phyloP scores from a whole-genome alignment of 2,888 invertebrate genomes.

The Cheilosia variabilis region DNA sequence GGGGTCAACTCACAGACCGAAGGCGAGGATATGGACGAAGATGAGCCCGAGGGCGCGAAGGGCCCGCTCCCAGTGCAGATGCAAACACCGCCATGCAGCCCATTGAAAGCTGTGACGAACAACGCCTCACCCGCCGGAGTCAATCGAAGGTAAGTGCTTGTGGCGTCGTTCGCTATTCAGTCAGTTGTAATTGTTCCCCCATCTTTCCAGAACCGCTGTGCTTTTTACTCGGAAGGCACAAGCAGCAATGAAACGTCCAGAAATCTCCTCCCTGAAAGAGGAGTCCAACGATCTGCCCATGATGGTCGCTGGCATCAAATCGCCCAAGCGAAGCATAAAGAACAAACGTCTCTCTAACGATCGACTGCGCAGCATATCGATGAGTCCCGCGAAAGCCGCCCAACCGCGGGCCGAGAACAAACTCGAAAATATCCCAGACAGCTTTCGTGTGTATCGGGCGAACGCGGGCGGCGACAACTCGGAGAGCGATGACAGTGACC shows the following conservation, averaged over 20 bases:
- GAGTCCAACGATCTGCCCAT: slow-evolving; percentile 75
- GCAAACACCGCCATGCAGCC: slow-evolving; percentile 83
- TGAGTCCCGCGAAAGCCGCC: slow-evolving; percentile 82
- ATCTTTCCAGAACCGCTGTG: slow-evolving; percentile 87
- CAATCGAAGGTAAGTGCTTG: slow-evolving; percentile 81
- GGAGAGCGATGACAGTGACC: slow-evolving; percentile 82
- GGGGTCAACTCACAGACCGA: slow-evolving; percentile 80
- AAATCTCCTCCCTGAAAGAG: slow-evolving; percentile 68
- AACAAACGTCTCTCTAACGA: slow-evolving; percentile 81
- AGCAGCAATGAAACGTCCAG: slow-evolving; percentile 84
- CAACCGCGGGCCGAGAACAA: slow-evolving; percentile 76
- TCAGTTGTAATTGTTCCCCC: background rate
- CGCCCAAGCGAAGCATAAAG: slow-evolving; percentile 81
- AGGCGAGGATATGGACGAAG: slow-evolving; percentile 79
- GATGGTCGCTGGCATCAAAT: slow-evolving; percentile 78
- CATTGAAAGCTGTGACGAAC: slow-evolving; percentile 82
- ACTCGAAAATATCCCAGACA: slow-evolving; percentile 84
- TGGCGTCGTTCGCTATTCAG: background rate
- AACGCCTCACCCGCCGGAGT: slow-evolving; percentile 83
- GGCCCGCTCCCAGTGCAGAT: slow-evolving; percentile 78
- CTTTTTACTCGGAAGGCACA: slow-evolving; percentile 90
- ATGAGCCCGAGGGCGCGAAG: slow-evolving; percentile 67
- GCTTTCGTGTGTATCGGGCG: slow-evolving; percentile 85
- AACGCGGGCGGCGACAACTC: slow-evolving; percentile 82
- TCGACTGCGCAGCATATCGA: slow-evolving; percentile 79